Evolutionary conservation across 2,797 vertebrate genomes (phyloP), one percentile per base, ranked within the genome.

Genomic region (Diplodus sargus): DNA sequence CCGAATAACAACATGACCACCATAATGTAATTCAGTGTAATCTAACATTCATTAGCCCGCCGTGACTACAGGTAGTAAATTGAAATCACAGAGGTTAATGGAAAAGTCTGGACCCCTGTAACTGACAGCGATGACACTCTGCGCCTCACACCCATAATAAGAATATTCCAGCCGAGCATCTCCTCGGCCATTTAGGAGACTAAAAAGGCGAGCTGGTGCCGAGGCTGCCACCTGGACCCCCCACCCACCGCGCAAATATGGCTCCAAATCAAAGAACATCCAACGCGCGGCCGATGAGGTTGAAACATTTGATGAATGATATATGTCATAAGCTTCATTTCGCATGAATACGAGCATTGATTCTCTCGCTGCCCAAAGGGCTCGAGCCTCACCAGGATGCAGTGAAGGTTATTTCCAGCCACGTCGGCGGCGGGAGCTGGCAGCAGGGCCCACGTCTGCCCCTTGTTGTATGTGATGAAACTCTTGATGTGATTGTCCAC

Each of bases 391-490:
- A 95, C 93, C 91, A 93, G 82, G 67, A 96, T 91, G 83, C 98
- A 99, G 86, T 96, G 95, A 23, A 97, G 90, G 30, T 96, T 96
- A 77, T 96, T 95, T 81, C 97, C 97, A 84, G 91, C 94, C 20
- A 97, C 91, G 87, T 97, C 95, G 0, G 93, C 88, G 56, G 95
- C 88, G 0, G 98, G 98, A 63, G 96, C 96, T 83, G 96, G 96
- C 75, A 99, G 93, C 62, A 98, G 93, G 76, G 94, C 95, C 98
- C 98, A 99, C 3, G 97, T 97, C 83, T 98, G 96, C 81, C 98
- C 98, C 86, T 99, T 99, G 93, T 98, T 98, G 94, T 97, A 99
- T 16, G 97, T 98, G 87, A 99, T 97, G 70, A 97, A 98, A 0
- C 97, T 99, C 95, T 97, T 98, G 90, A 98, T 94, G 78, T 95